phyloP scores from a whole-genome alignment of 37 sponge, comb jelly and placozoan species.

The Amphimedon queenslandica region DNA sequence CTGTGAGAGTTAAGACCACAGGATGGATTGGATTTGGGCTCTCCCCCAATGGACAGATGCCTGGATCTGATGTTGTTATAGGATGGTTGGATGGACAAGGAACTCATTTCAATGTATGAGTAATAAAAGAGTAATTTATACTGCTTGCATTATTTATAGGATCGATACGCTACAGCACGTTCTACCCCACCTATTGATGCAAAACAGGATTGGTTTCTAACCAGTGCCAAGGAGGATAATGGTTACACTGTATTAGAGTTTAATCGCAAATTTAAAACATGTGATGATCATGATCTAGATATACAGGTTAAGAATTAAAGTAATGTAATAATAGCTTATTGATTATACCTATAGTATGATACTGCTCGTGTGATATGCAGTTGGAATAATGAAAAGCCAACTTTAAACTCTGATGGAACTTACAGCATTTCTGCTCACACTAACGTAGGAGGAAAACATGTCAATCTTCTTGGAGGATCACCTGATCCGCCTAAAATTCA shows the following conservation, averaged over 20 bases:
- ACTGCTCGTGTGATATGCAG: conserved; percentile 32
- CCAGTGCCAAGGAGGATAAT: conserved; percentile 29
- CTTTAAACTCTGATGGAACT: neutral
- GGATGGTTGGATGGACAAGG: conserved; percentile 48
- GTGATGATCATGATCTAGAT: conserved; percentile 39
- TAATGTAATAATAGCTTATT: too few species aligned
- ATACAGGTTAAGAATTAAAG: conserved; percentile 20
- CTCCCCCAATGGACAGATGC: conserved; percentile 70
- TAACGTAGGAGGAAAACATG: neutral
- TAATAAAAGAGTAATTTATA: neutral
- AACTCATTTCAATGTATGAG: neutral
- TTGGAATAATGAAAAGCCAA: conserved; percentile 17
- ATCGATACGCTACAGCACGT: conserved; percentile 34
- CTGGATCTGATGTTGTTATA: conserved; percentile 52
- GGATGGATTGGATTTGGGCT: conserved; percentile 71
- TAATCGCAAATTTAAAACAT: conserved; percentile 31
- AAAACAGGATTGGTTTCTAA: conserved; percentile 41
- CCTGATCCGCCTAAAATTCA: conserved; percentile 18
- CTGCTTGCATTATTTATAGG: conserved; percentile 19
- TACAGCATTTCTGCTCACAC: neutral
- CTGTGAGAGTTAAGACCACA: conserved; percentile 52
- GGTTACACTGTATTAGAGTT: conserved; percentile 69
- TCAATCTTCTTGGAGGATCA: conserved; percentile 33
- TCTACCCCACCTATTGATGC: conserved; percentile 30
- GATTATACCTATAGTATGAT: too few species aligned